Evolutionary conservation across 1,140 invertebrate species (phyloP).

Genomic region (Heterodera carotae): DNA sequence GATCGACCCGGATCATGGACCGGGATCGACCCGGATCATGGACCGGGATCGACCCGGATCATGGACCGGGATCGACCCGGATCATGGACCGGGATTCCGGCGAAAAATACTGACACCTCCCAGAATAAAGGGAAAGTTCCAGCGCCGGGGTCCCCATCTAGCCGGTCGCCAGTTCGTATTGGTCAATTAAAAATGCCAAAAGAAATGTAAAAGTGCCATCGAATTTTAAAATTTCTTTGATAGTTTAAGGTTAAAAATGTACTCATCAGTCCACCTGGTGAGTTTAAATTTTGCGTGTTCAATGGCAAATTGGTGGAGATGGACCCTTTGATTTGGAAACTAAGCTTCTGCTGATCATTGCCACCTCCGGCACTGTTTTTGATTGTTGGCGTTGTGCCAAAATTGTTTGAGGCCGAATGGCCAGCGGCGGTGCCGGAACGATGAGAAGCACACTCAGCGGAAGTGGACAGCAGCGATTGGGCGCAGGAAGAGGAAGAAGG

Average conservation of each 20-base stretch:
- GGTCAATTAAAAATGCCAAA: no score
- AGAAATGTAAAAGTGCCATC: no score
- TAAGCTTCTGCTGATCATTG: slow-evolving; percentile 52
- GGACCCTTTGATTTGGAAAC: slow-evolving; percentile 46
- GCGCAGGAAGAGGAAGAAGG: neutral
- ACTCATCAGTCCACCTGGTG: slow-evolving; percentile 42
- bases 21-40: no score
- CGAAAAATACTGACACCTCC: no score
- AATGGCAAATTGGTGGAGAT: slow-evolving; percentile 50
- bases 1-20: no score
- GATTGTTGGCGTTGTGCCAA: slow-evolving; percentile 12
- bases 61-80: no score
- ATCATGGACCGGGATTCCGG: no score
- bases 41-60: no score
- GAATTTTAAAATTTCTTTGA: no score
- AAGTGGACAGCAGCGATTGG: neutral
- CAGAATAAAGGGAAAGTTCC: no score
- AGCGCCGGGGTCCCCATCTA: no score
- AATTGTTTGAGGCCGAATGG: slow-evolving; percentile 2
- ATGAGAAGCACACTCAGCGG: neutral
- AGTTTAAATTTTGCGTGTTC: slow-evolving; percentile 48
- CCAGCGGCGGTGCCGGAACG: slow-evolving; percentile 1
- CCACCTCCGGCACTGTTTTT: neutral
- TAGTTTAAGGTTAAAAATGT: neutral
- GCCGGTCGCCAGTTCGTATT: no score